A percentile compares a stretch with the other conserved stretches of the same genome.
Conservation (phyloP, 2,797 vertebrate genomes). For the Aldrovandia affinis region DNA sequence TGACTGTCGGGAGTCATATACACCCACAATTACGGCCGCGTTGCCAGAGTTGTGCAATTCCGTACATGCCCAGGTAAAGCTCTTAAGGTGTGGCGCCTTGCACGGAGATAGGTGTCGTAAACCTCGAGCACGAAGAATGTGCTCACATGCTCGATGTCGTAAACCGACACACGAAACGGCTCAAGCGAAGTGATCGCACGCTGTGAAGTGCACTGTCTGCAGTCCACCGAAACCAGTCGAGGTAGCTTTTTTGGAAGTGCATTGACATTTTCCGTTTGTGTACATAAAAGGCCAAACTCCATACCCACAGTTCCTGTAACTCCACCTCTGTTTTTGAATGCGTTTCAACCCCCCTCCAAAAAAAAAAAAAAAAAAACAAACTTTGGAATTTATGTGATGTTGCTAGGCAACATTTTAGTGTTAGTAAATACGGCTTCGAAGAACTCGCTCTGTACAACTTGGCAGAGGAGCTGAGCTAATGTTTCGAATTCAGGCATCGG, state of each 20-base stretch:
- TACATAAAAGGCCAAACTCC: constrained; percentile 47
- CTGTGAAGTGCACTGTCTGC: background rate
- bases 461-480: constrained; percentile 35
- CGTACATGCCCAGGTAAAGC: background rate
- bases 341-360: background rate
- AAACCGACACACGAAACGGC: background rate
- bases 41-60: background rate
- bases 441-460: constrained; percentile 45
- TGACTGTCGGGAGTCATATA: background rate
- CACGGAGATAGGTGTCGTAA: background rate
- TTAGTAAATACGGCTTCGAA: constrained; percentile 58
- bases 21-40: background rate
- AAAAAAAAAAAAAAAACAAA: too few relatives aligned
- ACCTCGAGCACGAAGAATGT: background rate
- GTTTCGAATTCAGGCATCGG: constrained; percentile 33
- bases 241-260: constrained; percentile 12
- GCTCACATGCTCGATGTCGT: background rate
- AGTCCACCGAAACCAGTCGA: background rate
- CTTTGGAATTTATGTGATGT: constrained; percentile 50
- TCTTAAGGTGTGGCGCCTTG: background rate
- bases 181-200: background rate
- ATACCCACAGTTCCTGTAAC: constrained; percentile 10
- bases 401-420: constrained; percentile 59
- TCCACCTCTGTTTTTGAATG: constrained; percentile 15
- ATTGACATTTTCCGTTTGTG: constrained; percentile 30